Conservation (phyloP, 2,113 vertebrate species). For the Semicossyphus pulcher region DNA sequence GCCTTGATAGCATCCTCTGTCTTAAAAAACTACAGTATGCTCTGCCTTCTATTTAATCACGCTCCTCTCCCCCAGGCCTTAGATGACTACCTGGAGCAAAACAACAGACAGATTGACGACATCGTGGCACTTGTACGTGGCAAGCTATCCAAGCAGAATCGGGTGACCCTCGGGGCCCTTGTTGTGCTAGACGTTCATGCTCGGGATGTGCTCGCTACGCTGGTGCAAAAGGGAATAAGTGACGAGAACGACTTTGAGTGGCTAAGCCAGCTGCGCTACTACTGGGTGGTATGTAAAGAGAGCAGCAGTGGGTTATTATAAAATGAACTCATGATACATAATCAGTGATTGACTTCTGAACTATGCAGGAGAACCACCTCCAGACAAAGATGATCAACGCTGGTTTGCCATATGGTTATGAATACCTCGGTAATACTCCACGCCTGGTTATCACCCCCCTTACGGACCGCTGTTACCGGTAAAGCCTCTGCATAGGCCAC, state of each 20-base stretch:
- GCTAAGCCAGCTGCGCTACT: slow-evolving; percentile 93
- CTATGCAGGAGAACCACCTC: slow-evolving; percentile 86
- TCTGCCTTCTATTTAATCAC: not conserved
- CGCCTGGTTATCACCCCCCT: slow-evolving; percentile 94
- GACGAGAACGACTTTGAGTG: slow-evolving; percentile 92
- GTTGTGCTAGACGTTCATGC: slow-evolving; percentile 91
- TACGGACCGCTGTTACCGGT: slow-evolving; percentile 96
- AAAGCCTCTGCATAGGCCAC: not conserved
- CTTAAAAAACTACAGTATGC: not conserved
- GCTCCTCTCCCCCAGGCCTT: slow-evolving; percentile 79
- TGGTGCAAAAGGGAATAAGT: slow-evolving; percentile 86
- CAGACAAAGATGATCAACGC: slow-evolving; percentile 96
- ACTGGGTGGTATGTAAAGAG: slow-evolving; percentile 85
- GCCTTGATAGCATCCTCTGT: slow-evolving; percentile 4
- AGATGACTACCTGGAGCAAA: slow-evolving; percentile 84
- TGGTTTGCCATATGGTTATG: slow-evolving; percentile 92
- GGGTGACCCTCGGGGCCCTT: slow-evolving; percentile 88
- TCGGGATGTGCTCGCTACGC: slow-evolving; percentile 86
- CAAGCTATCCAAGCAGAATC: slow-evolving; percentile 90
- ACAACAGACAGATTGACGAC: slow-evolving; percentile 90
- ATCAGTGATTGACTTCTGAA: not conserved
- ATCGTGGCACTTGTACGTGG: slow-evolving; percentile 89
- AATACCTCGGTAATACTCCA: slow-evolving; percentile 92
- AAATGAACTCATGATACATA: not conserved
- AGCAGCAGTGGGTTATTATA: not conserved